Evolutionary conservation across 2,797 vertebrate species (phyloP).

Genomic region (Clamator glandarius): DNA sequence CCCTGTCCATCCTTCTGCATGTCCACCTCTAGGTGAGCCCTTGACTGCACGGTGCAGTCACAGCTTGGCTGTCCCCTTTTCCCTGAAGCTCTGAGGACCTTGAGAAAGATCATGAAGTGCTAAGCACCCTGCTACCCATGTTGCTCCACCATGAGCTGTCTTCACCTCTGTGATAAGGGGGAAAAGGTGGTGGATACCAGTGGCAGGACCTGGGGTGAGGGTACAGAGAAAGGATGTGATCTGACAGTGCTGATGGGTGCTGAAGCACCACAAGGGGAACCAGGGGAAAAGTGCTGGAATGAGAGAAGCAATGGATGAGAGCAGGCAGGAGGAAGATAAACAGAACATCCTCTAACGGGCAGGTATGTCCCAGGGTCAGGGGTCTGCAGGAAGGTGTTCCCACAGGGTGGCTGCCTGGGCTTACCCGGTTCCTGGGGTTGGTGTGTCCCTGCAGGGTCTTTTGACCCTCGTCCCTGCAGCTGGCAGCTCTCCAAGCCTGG

Average conservation of each 20-base stretch:
- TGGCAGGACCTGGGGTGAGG: not conserved
- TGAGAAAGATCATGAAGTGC: not conserved
- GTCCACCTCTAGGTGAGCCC: not conserved
- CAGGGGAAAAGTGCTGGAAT: not conserved
- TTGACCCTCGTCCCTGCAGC: fast-evolving
- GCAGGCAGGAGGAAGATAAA: not conserved
- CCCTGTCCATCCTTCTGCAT: not conserved
- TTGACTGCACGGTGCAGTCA: not conserved
- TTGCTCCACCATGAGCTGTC: not conserved
- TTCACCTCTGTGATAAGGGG: not conserved
- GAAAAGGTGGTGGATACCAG: not conserved
- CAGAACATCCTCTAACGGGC: no score
- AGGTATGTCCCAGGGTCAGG: not conserved
- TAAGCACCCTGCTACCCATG: fast-evolving
- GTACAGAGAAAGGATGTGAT: fast-evolving
- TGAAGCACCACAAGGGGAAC: not conserved
- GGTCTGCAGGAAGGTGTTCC: not conserved
- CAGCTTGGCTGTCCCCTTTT: not conserved
- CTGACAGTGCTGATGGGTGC: fast-evolving
- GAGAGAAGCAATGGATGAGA: not conserved
- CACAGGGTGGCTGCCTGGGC: not conserved
- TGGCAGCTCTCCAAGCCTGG: not conserved
- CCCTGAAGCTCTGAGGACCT: not conserved
- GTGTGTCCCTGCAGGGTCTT: not conserved
- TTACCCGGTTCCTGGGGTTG: not conserved